Evolutionary conservation across 2,113 vertebrate genomes (phyloP), one percentile per base, ranked within the genome.

Genomic region (Pithys albifrons): DNA sequence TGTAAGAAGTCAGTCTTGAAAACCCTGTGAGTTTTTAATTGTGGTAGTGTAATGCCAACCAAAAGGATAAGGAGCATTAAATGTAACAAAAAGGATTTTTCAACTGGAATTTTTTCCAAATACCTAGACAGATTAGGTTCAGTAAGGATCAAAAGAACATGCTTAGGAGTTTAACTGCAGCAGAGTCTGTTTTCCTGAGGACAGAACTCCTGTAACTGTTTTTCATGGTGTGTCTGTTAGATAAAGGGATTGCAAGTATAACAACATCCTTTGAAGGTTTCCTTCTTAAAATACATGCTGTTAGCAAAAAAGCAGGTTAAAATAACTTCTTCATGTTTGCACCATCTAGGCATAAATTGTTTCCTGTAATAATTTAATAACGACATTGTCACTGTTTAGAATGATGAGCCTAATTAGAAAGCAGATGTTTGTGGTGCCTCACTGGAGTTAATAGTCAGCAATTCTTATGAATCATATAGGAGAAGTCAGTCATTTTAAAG

Each of bases 21-120:
- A 12, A 54, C 10, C 3, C 15, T 51, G 48, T 78, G 46, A 71
- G 90, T 97, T 91, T 61, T 58, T 43, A 79, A 61, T 49, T 82
- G 58, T 69, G 64, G 9, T 65, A 48, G 45, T 6, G 17, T 49
- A 83, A 80, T 14, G 51, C 37, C 33, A 76, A 46, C 31, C 5
- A 9, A 82, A 88, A 92, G 83, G 73, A 65, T 88, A 85, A 91
- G 22, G 31, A 59, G 9, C n/a, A 37, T 62, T 90, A 90, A 80
- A 76, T 88, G 39, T 19, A 80, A 79, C 46, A 86, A 73, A 93
- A 90, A 37, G 25, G 55, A 80, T 88, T 93, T 94, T 90, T 43
- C 75, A 58, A 9, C 29, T 66, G 82, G 15, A 83, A n/a, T 86
- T 14, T 13, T 82, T 93, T 79, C 59, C 29, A 80, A 96, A 66